A percentile compares a stretch with the other conserved stretches of the same genome.
Conservation (phyloP, 2,888 invertebrate genomes). For the Drosophila basisetae region DNA sequence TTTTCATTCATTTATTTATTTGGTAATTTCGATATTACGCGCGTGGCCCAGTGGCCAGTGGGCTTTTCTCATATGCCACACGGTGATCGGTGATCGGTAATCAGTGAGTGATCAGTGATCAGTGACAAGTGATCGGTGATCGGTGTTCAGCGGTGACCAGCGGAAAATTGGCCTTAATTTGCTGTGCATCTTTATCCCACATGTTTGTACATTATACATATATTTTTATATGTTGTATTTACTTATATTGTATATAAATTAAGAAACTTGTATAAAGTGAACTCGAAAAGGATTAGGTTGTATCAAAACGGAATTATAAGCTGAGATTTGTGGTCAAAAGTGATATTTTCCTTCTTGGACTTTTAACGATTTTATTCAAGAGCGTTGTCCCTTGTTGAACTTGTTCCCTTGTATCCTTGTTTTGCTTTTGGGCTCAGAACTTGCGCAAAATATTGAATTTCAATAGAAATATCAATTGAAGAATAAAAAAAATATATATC, state of each 20-base stretch:
- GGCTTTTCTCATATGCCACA: neutral
- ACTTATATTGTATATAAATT: too few relatives aligned
- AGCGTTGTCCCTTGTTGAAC: neutral
- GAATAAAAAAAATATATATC: neutral
- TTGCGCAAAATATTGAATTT: neutral
- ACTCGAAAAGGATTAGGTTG: neutral
- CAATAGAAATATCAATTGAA: neutral
- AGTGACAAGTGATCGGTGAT: neutral
- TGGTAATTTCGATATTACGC: constrained; percentile 11
- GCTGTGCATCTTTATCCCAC: constrained; percentile 6
- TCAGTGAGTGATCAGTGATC: neutral
- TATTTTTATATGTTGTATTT: neutral
- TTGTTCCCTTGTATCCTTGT: neutral
- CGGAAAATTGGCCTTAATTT: constrained; percentile 28
- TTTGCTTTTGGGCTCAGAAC: neutral
- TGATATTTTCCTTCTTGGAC: neutral
- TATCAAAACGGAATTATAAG: neutral
- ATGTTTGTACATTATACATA: neutral
- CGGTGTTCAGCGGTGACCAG: neutral
- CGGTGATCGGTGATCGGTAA: neutral
- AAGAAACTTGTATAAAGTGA: neutral
- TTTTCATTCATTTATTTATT: constrained; percentile 7
- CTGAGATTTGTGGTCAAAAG: neutral
- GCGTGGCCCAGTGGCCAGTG: constrained; percentile 2
- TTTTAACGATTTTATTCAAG: neutral